Percentiles rank a stretch among this genome's conserved stretches.
These are phyloP conservation scores for Phalera bucephala DNA, from an alignment of 2,888 invertebrate genomes.

Conservation along the genomic window DNA sequence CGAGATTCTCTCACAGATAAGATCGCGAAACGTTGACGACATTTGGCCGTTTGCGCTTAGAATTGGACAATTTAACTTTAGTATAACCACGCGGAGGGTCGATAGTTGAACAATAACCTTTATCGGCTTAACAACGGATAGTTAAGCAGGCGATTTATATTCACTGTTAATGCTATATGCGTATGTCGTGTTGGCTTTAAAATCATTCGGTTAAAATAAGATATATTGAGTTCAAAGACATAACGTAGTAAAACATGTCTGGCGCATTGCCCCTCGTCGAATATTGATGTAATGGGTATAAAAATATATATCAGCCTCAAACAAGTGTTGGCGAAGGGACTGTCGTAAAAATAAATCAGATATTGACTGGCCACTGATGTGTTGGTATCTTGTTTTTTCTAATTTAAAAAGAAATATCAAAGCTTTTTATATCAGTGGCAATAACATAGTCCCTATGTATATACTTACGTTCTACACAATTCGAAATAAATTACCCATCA, in stretches of 20 bases:
- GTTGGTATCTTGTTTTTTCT: too few relatives aligned
- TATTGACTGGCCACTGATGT: constrained; percentile 4
- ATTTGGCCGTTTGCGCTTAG: constrained; percentile 67
- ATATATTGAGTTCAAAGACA: constrained; percentile 27
- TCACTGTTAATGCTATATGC: constrained; percentile 46
- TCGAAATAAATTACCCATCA: neutral
- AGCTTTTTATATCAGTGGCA: too few relatives aligned
- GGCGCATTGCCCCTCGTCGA: constrained; percentile 19
- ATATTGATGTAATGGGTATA: constrained; percentile 25
- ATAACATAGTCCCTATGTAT: too few relatives aligned
- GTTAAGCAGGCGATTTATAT: constrained; percentile 70
- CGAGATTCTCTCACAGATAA: constrained; percentile 69
- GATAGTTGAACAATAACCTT: constrained; percentile 68
- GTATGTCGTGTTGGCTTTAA: constrained; percentile 32
- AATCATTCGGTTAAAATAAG: constrained; percentile 41
- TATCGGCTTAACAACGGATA: constrained; percentile 61
- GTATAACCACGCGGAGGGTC: constrained; percentile 53
- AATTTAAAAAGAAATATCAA: too few relatives aligned
- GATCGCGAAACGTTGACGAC: constrained; percentile 72
- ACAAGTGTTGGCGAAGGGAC: constrained; percentile 12
- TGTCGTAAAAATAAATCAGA: constrained; percentile 18
- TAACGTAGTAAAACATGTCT: constrained; percentile 19
- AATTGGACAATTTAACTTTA: constrained; percentile 76
- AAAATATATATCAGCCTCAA: constrained; percentile 9
- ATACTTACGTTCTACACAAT: neutral